These are phyloP conservation scores for Formica selysi DNA, from an alignment of 1,140 invertebrate species.

Conservation along the genomic window DNA sequence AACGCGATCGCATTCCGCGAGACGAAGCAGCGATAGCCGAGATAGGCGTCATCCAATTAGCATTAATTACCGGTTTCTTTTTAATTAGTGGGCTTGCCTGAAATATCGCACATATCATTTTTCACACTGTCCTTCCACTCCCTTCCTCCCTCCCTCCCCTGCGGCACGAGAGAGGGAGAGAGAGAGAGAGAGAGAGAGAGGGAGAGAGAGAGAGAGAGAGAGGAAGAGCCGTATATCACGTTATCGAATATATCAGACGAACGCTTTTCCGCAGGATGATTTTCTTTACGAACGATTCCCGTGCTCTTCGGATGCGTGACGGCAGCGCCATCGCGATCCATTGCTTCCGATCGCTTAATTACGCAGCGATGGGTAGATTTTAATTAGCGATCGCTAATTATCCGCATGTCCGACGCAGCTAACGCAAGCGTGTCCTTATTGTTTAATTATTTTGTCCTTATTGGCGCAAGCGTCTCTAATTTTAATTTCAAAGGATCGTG, in stretches of 20 bases:
- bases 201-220: background rate
- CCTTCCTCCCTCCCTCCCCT: background rate
- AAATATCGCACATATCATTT: conserved; percentile 53
- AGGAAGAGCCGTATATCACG: background rate
- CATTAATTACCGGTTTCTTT: conserved; percentile 55
- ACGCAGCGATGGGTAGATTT: conserved; percentile 43
- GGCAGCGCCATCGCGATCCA: conserved; percentile 12
- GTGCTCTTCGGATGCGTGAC: conserved; percentile 40
- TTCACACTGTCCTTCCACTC: background rate
- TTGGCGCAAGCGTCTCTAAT: background rate
- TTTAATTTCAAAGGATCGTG: conserved; percentile 5
- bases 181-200: too few species aligned
- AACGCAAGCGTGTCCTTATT: conserved; percentile 45
- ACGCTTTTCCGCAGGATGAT: conserved; percentile 23
- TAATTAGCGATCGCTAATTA: conserved; percentile 50
- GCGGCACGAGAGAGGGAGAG: background rate
- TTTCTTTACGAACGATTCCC: conserved; percentile 48
- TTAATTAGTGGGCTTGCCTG: conserved; percentile 55
- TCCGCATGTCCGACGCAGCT: background rate
- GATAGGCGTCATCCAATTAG: conserved; percentile 40
- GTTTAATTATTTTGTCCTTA: background rate
- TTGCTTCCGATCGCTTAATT: conserved; percentile 55
- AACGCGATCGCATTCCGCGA: conserved; percentile 15
- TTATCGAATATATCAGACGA: conserved; percentile 54
- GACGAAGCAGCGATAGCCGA: background rate